Base-by-base conservation (phyloP, 2,888 invertebrate species). In the Drosophila subsilvestris region DNA sequence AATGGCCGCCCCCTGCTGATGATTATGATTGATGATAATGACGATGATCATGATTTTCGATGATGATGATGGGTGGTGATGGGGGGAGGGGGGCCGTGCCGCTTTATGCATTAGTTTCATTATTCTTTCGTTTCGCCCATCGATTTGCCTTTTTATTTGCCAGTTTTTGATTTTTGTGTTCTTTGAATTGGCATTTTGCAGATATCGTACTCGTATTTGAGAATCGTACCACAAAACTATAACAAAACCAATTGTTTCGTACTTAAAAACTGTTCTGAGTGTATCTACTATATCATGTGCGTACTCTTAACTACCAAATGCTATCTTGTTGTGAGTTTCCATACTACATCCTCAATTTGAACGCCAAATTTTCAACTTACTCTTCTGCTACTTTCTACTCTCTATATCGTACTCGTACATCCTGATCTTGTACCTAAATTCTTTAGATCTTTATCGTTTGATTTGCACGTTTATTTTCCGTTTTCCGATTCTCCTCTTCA, bases 311-410 rank as follows among this genome's bases (percentile, higher is more conserved):
- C 67, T 76, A 80, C 67, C 68, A 74, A 61, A 58, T 68, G 71
- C 79, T 84, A 86, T 86, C 65, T 88, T 86, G 88, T 86, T 83
- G 83, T 84, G 78, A 77, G 68, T 83, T 83, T 59, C 70, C 63
- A 57, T 80, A 69, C 73, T 78, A 69, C 71, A 86, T 65, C 80
- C 75, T 69, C 62, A 69, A 69, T 71, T 79, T 87, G 86, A 82
- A 63, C 80, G 80, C 80, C 78, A 82, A 66, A 87, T 85, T 88
- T 76, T 83, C 53, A 83, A 80, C 65, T 69, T 79, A 79, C 59
- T 80, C 82, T 76, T 79, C 84, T 80, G 68, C 81, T 86, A 78
- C 60, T 79, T 78, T 80, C 62, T 76, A 62, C 84, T 81, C 81
- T 81, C 79, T 68, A 68, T 66, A 68, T 66, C 69, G 69, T 66